Percentiles rank a stretch among this genome's conserved stretches.
These are phyloP conservation scores for Psittacula cyanocephala DNA, from an alignment of 2,113 vertebrate genomes.

Conservation along the genomic window DNA sequence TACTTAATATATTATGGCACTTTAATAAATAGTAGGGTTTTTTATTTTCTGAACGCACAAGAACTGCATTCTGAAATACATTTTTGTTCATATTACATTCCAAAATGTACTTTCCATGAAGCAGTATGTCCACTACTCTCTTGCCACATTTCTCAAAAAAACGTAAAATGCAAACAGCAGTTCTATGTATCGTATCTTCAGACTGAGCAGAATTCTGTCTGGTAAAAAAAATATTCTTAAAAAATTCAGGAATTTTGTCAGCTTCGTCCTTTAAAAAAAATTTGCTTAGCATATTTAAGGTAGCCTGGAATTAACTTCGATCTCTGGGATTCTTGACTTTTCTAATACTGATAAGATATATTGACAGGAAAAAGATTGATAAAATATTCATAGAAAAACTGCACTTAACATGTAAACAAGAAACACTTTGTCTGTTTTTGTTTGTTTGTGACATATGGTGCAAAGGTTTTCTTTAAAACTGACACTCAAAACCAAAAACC, in stretches of 20 bases:
- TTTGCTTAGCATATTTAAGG: not conserved
- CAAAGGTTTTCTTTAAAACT: not conserved
- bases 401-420: not conserved
- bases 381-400: not conserved
- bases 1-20: not conserved
- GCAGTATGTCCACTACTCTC: not conserved
- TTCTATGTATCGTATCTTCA: not conserved
- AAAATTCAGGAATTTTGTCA: not conserved
- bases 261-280: not conserved
- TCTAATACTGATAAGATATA: not conserved
- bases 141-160: not conserved
- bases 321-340: not conserved
- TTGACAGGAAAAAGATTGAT: not conserved
- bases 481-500: not conserved
- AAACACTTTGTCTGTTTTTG: not conserved
- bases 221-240: not conserved
- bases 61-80: not conserved
- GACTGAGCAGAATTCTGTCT: not conserved
- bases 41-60: not conserved
- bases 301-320: not conserved
- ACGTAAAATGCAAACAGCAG: not conserved
- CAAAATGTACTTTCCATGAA: not conserved
- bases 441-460: not conserved
- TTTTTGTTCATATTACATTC: not conserved
- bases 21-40: fast-evolving